These are phyloP conservation scores for Calliopum simillimum DNA, from an alignment of 2,888 invertebrate genomes.

Conservation along the genomic window DNA sequence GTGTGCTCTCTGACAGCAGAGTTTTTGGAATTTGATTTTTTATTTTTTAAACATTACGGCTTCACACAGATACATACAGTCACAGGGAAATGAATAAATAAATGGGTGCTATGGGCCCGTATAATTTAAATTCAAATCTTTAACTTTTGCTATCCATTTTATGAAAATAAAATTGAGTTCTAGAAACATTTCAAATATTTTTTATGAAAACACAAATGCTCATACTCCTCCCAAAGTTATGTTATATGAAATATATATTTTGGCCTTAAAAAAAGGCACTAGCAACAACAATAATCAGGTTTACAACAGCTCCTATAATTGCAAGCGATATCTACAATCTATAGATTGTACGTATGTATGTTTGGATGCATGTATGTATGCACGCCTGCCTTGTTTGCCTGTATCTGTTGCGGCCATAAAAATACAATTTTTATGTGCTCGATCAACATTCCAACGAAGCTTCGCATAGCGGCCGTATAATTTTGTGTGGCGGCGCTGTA, in stretches of 20 bases:
- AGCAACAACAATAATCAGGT: no score
- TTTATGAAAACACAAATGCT: no score
- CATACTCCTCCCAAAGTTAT: no score
- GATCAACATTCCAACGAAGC: constrained; percentile 47
- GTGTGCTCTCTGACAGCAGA: no score
- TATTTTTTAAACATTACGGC: background rate
- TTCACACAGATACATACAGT: constrained; percentile 6
- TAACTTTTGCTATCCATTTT: constrained; percentile 1
- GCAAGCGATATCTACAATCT: no score
- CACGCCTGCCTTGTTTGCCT: background rate
- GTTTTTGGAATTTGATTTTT: no score
- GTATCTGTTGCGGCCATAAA: background rate
- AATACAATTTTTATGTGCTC: constrained; percentile 26
- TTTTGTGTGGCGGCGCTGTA: constrained; percentile 38
- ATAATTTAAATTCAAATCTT: constrained; percentile 24
- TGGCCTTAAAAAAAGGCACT: no score
- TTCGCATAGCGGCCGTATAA: constrained; percentile 39
- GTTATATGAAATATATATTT: no score
- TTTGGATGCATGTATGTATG: constrained; percentile 21
- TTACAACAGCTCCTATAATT: no score
- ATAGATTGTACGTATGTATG: constrained; percentile 15
- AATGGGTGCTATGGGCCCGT: constrained; percentile 2
- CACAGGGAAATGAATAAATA: background rate
- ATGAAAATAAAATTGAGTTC: no score
- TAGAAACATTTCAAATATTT: no score